These are phyloP conservation scores for Hyppa rectilinea DNA, from an alignment of 2,888 invertebrate species.

Conservation along the genomic window DNA sequence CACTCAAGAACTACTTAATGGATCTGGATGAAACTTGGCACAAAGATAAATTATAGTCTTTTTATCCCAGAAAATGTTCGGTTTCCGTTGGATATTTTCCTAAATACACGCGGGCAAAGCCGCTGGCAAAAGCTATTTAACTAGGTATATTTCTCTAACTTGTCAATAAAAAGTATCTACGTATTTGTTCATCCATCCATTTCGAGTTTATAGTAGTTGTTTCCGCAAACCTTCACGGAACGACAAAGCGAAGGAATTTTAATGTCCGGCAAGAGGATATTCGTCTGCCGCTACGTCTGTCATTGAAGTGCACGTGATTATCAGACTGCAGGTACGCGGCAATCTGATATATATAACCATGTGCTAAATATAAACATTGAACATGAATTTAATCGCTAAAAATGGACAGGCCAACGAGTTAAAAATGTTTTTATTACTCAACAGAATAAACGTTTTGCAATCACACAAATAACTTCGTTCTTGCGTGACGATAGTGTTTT, in stretches of 20 bases:
- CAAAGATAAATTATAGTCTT: too few relatives aligned
- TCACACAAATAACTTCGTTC: slow-evolving; percentile 9
- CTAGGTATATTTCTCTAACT: neutral
- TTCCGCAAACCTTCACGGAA: slow-evolving; percentile 63
- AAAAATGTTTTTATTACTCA: neutral
- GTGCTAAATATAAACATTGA: neutral
- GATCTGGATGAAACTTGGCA: too few relatives aligned
- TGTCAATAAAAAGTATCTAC: neutral
- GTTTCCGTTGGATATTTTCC: too few relatives aligned
- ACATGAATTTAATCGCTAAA: neutral
- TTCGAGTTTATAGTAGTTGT: slow-evolving; percentile 33
- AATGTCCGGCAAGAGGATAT: slow-evolving; percentile 56
- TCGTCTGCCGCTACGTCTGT: slow-evolving; percentile 13
- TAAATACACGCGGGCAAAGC: too few relatives aligned
- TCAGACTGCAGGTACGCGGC: neutral
- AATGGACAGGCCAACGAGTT: neutral
- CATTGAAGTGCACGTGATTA: slow-evolving; percentile 25
- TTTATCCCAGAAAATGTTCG: too few relatives aligned
- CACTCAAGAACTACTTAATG: too few relatives aligned
- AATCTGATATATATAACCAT: neutral
- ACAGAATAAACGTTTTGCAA: slow-evolving; percentile 10
- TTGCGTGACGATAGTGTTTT: slow-evolving; percentile 31
- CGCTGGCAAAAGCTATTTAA: too few relatives aligned
- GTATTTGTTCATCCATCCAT: slow-evolving; percentile 16
- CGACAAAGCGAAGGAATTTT: slow-evolving; percentile 50